A percentile compares a stretch with the other conserved stretches of the same genome.
Evolutionary conservation across 2,797 vertebrate genomes (phyloP).

Genomic region (Holocentrus rufus): DNA sequence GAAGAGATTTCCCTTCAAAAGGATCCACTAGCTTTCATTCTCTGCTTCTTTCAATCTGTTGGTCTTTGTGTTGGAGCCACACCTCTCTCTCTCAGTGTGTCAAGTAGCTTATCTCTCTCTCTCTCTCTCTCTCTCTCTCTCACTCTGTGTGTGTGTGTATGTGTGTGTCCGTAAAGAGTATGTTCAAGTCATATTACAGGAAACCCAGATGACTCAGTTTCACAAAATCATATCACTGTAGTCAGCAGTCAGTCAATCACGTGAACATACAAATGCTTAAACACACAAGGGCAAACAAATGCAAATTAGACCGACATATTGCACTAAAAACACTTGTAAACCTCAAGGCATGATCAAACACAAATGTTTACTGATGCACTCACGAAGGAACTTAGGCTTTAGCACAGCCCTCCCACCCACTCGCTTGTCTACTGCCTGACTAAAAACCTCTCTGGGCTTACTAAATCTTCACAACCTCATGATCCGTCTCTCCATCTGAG

Average conservation of each 20-base stretch:
- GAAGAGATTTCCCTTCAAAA: conserved; percentile 39
- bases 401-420: conserved; percentile 23
- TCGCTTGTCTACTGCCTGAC: conserved; percentile 29
- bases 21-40: conserved; percentile 38
- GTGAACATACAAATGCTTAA: conserved; percentile 11
- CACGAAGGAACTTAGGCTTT: conserved; percentile 5
- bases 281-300: conserved; percentile 53
- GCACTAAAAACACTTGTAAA: conserved; percentile 19
- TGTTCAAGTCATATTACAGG: conserved; percentile 52
- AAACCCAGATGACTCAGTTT: conserved; percentile 62
- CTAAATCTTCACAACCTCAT: conserved; percentile 36
- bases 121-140: conserved; percentile 25
- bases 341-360: not conserved
- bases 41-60: conserved; percentile 25
- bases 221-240: conserved; percentile 57
- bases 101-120: conserved; percentile 12
- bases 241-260: conserved; percentile 29
- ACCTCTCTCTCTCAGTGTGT: conserved; percentile 27
- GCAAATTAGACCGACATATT: conserved; percentile 36
- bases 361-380: conserved; percentile 38
- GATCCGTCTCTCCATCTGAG: conserved; percentile 24
- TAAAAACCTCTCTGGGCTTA: conserved; percentile 32
- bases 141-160: conserved; percentile 19
- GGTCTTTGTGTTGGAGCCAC: conserved; percentile 40
- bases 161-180: conserved; percentile 12